These are phyloP conservation scores for Adela reaumurella DNA, from an alignment of 2,888 invertebrate genomes.

Conservation along the genomic window DNA sequence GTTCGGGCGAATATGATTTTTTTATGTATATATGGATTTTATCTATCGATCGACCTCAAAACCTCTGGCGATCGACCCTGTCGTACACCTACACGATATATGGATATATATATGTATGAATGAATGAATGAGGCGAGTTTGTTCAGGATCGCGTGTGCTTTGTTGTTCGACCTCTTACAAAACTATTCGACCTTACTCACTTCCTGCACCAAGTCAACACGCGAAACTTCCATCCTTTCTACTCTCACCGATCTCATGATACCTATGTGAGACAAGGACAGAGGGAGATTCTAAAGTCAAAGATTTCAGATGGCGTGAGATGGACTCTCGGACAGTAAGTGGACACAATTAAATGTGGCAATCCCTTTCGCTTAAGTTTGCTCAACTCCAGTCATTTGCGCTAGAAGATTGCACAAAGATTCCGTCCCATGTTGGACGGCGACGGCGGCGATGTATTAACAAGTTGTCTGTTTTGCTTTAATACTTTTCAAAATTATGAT, in stretches of 20 bases:
- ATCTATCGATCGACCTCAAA: too few relatives aligned
- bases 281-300: background rate
- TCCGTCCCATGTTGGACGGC: background rate
- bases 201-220: background rate
- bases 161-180: too few relatives aligned
- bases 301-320: background rate
- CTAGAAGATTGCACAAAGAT: background rate
- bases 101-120: too few relatives aligned
- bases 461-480: too few relatives aligned
- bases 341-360: background rate
- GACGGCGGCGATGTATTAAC: too few relatives aligned
- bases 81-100: too few relatives aligned
- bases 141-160: slow-evolving; percentile 11
- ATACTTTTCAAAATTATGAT: too few relatives aligned
- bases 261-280: background rate
- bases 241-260: background rate
- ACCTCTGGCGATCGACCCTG: too few relatives aligned
- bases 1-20: too few relatives aligned
- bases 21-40: too few relatives aligned
- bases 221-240: background rate
- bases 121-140: too few relatives aligned
- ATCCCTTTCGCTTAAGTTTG: background rate
- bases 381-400: background rate
- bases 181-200: too few relatives aligned
- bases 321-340: background rate